Evolutionary conservation across 2,888 invertebrate species (phyloP), one percentile per base, ranked within the genome.

Genomic region (Zaprionus obscuricornis): DNA sequence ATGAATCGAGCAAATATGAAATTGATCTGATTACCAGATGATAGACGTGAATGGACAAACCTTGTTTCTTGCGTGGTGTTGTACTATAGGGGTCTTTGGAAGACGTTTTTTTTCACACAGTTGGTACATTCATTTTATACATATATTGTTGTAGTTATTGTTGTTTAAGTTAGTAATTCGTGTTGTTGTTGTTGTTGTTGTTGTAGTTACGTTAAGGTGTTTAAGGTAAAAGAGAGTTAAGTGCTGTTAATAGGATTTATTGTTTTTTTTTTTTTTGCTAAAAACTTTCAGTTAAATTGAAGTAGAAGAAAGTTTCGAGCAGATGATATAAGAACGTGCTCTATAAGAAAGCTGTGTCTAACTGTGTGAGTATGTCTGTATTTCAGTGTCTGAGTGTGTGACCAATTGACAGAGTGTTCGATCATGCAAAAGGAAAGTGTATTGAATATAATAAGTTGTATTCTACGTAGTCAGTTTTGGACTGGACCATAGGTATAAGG

Each of bases 81-180:
- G 88, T 88, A 86, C 87, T 88, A 86, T 88, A 88, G 70, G 87
- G 87, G 86, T 88, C 87, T 87, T 87, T 87, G 76, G 74, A 76
- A 74, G 66, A 85, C 76, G 57, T 57, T 67, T 64, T 57, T 57
- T 57, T 39, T 64, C 70, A 75, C 71, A 59, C 56, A 63, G 59
- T 63, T 56, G 66, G 29, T 65, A 39, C 17, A 65, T 16, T 29
- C 20, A 29, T 56, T 52, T 29, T 47, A 14, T 49, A 11, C 18
- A 29, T 45, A 10, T 37, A 7, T 60, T 42, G 34, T 39, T 22
- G 29, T 55, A 20, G 49, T 52, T 40, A 27, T 62, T 57, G 42
- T 56, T 54, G 46, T 54, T 22, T 8, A 26, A 26, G 16, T 34
- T 26, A 7, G 14, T 29, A 17, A n/a, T 26, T 26, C 24, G 56